Evolutionary conservation across 53 echinoderm and acorn worm genomes (phyloP).

Genomic region (Stichopus horrens): DNA sequence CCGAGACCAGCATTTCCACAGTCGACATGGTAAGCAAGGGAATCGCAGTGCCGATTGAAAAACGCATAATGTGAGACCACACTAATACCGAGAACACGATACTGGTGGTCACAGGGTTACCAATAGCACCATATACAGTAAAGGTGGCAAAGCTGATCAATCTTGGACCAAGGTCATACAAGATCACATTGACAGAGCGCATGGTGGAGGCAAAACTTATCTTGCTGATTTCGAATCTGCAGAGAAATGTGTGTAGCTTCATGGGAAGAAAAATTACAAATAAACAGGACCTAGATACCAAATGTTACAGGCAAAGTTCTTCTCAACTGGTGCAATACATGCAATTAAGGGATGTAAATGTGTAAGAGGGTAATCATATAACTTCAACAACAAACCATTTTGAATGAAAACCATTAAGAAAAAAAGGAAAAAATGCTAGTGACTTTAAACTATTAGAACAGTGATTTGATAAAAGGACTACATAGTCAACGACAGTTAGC

Average conservation of each 20-base stretch:
- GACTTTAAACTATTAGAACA: too few relatives aligned
- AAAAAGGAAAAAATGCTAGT: too few relatives aligned
- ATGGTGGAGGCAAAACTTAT: slow-evolving; percentile 37
- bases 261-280: background rate
- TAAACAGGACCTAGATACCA: background rate
- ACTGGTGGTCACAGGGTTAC: slow-evolving; percentile 50
- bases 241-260: background rate
- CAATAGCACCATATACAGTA: slow-evolving; percentile 52
- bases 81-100: slow-evolving; percentile 59
- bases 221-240: slow-evolving; percentile 60
- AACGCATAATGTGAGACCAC: slow-evolving; percentile 53
- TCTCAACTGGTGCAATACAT: too few relatives aligned
- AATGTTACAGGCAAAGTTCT: too few relatives aligned
- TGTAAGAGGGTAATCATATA: too few relatives aligned
- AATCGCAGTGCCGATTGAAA: slow-evolving; percentile 41
- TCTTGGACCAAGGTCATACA: slow-evolving; percentile 48
- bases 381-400: too few relatives aligned
- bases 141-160: slow-evolving; percentile 58
- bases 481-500: too few relatives aligned
- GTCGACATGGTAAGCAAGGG: slow-evolving; percentile 59
- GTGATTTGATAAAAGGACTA: too few relatives aligned
- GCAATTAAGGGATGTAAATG: too few relatives aligned
- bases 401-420: too few relatives aligned
- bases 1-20: slow-evolving; percentile 54
- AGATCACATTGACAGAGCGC: slow-evolving; percentile 54